Conservation (phyloP, 2,797 vertebrate genomes). For the Xerus rutilus region DNA sequence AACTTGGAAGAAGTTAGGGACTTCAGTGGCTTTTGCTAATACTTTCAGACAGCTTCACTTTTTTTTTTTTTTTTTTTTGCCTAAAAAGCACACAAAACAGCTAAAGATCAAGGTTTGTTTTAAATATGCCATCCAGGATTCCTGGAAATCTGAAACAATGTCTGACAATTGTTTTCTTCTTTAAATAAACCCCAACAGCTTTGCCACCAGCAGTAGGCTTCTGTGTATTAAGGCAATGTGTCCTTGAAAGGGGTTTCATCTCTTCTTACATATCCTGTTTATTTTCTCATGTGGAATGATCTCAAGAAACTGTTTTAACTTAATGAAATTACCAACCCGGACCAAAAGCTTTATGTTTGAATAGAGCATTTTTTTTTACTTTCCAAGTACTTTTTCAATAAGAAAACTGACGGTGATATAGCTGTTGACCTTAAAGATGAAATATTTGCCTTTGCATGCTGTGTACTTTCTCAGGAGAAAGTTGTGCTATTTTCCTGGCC, state of each 20-base stretch:
- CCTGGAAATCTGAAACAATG: constrained; percentile 61
- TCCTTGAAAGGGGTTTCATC: constrained; percentile 63
- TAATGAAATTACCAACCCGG: constrained; percentile 61
- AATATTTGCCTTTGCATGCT: constrained; percentile 55
- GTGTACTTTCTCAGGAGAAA: constrained; percentile 63
- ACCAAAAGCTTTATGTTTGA: constrained; percentile 30
- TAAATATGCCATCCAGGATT: constrained; percentile 73
- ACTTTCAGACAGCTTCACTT: constrained; percentile 83
- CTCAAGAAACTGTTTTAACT: constrained; percentile 39
- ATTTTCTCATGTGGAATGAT: constrained; percentile 54
- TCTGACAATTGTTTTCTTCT: constrained; percentile 68
- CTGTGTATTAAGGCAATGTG: neutral
- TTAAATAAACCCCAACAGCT: constrained; percentile 51
- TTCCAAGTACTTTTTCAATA: constrained; percentile 47
- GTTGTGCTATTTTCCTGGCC: constrained; percentile 32
- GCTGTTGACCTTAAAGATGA: constrained; percentile 75
- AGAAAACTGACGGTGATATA: constrained; percentile 45
- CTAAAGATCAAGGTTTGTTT: constrained; percentile 76
- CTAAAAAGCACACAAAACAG: constrained; percentile 42
- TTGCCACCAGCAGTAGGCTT: neutral
- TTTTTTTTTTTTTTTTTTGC: constrained; percentile 61
- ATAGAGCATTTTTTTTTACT: constrained; percentile 53
- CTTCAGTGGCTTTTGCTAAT: constrained; percentile 74
- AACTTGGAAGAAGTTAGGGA: constrained; percentile 73
- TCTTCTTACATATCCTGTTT: constrained; percentile 17